Evolutionary conservation across 2,888 invertebrate species (phyloP), one percentile per base, ranked within the genome.

Genomic region (Hedya salicella): DNA sequence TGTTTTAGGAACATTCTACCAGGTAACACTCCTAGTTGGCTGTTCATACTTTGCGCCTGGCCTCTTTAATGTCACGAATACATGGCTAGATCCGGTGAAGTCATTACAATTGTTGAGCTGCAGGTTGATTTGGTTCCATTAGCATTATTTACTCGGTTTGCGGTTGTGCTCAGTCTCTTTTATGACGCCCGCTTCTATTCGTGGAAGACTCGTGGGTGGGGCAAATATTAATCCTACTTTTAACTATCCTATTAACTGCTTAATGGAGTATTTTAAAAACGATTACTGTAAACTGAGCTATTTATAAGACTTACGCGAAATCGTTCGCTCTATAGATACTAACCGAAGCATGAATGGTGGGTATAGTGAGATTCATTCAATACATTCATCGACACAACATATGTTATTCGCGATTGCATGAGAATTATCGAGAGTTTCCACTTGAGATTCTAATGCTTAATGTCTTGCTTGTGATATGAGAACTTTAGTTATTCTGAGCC

Each of bases 161-260:
- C 78, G 82, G 84, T 85, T 82, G 80, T 86, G 83, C 75, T 76
- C 75, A 75, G 80, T 73, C 76, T 73, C 73, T 80, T 84, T 86
- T 86, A 85, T 82, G 88, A 85, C 85, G 85, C 70, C 73, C 70
- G 74, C 68, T 67, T 81, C 84, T 89, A 89, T 89, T 89, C 82
- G 77, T 76, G 81, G 80, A 78, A 76, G 76, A 73, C 74, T 73
- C 80, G 87, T 88, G 86, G 86, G 87, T 85, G 86, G 85, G 77
- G 78, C 79, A 78, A 79, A 81, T 75, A 78, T 73, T 79, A 78
- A 79, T 77, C 76, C 63, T 72, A 73, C 73, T 81, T n/a, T 85
- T 85, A 80, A 83, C 81, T 75, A 73, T 81, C 80, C 77, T 78
- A 81, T 83, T 80, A 83, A 83, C 79, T 78, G 72, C 60, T 83